These are phyloP conservation scores for Larimichthys polyactis DNA, from an alignment of 2,113 vertebrate genomes.

Conservation along the genomic window DNA sequence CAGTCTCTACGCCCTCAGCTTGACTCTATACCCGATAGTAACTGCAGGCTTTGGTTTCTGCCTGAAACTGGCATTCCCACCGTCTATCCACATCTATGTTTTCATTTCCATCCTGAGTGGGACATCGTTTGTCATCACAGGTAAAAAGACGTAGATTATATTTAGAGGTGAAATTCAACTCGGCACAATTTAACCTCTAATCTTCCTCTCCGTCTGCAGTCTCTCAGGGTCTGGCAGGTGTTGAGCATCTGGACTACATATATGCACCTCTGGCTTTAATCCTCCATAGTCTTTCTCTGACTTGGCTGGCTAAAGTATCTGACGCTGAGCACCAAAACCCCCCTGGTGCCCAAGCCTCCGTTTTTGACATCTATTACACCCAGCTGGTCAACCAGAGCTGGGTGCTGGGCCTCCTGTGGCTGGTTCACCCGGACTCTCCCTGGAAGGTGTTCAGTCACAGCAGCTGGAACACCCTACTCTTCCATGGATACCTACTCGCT, in stretches of 20 bases:
- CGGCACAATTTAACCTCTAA: background rate
- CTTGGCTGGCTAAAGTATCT: constrained; percentile 78
- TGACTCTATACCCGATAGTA: constrained; percentile 75
- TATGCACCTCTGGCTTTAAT: constrained; percentile 82
- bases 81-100: constrained; percentile 49
- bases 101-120: constrained; percentile 71
- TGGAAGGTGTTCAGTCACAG: constrained; percentile 67
- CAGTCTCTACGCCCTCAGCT: constrained; percentile 67
- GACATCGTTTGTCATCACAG: constrained; percentile 72
- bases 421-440: constrained; percentile 80
- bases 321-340: constrained; percentile 46
- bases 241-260: constrained; percentile 76
- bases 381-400: constrained; percentile 79
- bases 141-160: constrained; percentile 50
- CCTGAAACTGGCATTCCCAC: constrained; percentile 65
- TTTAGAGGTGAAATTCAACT: background rate
- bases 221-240: constrained; percentile 44
- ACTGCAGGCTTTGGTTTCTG: constrained; percentile 71
- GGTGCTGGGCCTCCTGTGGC: constrained; percentile 82
- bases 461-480: constrained; percentile 84
- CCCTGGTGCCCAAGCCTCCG: constrained; percentile 38
- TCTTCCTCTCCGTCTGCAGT: constrained; percentile 58
- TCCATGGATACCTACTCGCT: constrained; percentile 81
- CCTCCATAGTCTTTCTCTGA: constrained; percentile 79
- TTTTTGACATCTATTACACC: constrained; percentile 80